Evolutionary conservation across 2,797 vertebrate genomes (phyloP).

Genomic region (Sparidentex hasta): DNA sequence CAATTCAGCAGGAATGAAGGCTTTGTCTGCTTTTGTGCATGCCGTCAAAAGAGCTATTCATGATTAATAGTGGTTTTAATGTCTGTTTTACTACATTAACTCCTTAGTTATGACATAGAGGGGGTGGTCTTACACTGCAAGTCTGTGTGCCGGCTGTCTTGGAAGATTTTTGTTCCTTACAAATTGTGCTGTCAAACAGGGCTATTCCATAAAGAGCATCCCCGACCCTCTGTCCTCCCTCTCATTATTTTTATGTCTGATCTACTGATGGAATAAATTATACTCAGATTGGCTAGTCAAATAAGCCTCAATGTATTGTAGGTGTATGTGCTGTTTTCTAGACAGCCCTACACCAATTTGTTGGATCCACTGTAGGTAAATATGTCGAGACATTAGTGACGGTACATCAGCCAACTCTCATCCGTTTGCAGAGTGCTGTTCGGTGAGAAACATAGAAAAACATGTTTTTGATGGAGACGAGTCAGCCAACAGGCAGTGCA

Average conservation of each 20-base stretch:
- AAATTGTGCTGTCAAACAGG: constrained; percentile 56
- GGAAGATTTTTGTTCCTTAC: constrained; percentile 51
- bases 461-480: constrained; percentile 74
- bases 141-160: constrained; percentile 48
- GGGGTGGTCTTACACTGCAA: constrained; percentile 45
- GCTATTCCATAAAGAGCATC: constrained; percentile 32
- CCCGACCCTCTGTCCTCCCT: not conserved
- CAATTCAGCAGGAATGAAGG: constrained; percentile 55
- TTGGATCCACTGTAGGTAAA: constrained; percentile 60
- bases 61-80: constrained; percentile 77
- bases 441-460: constrained; percentile 69
- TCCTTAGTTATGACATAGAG: constrained; percentile 61
- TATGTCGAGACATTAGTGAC: constrained; percentile 58
- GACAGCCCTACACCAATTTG: constrained; percentile 25
- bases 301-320: constrained; percentile 8
- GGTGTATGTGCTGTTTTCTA: constrained; percentile 22
- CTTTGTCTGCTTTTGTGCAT: constrained; percentile 66
- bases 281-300: constrained; percentile 6
- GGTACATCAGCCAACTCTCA: constrained; percentile 62
- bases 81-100: constrained; percentile 73
- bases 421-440: constrained; percentile 60
- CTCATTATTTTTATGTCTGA: constrained; percentile 41
- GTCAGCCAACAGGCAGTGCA: constrained; percentile 74
- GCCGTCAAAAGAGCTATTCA: constrained; percentile 69
- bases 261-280: constrained; percentile 46